These are phyloP conservation scores for Drosophila paramelanica DNA, from an alignment of 2,888 invertebrate genomes.

Conservation along the genomic window DNA sequence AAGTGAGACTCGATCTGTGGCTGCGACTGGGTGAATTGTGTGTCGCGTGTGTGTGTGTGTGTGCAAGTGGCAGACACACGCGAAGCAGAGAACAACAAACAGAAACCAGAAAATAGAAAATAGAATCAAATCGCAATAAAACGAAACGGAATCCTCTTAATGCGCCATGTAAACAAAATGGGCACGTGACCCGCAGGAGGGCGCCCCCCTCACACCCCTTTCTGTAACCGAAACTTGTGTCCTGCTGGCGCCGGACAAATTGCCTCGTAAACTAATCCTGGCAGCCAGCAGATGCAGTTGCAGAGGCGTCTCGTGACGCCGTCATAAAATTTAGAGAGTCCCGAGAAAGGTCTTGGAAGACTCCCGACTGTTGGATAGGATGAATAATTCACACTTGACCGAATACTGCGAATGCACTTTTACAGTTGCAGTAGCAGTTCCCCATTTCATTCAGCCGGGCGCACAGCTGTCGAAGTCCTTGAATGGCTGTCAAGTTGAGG, in stretches of 20 bases:
- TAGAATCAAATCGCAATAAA: slow-evolving; percentile 76
- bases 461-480: slow-evolving; percentile 36
- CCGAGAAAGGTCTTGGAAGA: slow-evolving; percentile 27
- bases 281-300: slow-evolving; percentile 45
- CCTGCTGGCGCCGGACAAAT: slow-evolving; percentile 64
- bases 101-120: slow-evolving; percentile 49
- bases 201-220: neutral
- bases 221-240: slow-evolving; percentile 25
- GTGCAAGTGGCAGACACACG: slow-evolving; percentile 36
- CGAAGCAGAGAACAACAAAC: slow-evolving; percentile 46
- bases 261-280: slow-evolving; percentile 60
- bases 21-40: slow-evolving; percentile 13
- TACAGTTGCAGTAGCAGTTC: slow-evolving; percentile 1
- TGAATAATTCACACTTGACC: slow-evolving; percentile 56
- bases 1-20: slow-evolving; percentile 55
- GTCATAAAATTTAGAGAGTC: slow-evolving; percentile 39
- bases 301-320: neutral
- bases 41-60: slow-evolving; percentile 13
- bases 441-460: slow-evolving; percentile 6
- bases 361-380: slow-evolving; percentile 20
- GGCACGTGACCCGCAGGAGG: slow-evolving; percentile 79
- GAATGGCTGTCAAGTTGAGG: slow-evolving; percentile 58
- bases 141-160: slow-evolving; percentile 81
- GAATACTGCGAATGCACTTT: slow-evolving; percentile 31
- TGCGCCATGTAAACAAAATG: slow-evolving; percentile 82